Conservation (phyloP, 2,888 invertebrate genomes). For the Troilus luridus region DNA sequence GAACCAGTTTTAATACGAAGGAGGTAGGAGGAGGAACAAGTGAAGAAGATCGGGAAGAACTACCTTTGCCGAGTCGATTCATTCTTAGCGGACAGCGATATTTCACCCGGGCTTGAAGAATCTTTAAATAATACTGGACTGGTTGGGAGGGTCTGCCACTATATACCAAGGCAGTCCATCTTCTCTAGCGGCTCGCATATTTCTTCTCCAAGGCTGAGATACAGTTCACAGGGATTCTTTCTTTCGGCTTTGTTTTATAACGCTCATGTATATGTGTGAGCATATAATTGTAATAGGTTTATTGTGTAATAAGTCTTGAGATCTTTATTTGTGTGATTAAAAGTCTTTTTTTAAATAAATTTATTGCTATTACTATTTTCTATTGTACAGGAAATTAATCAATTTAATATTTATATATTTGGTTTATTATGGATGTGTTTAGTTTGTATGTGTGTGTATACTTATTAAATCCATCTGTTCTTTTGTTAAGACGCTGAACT, state of each 20-base stretch:
- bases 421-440: no score
- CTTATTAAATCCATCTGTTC: no score
- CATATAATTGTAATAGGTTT: no score
- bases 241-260: neutral
- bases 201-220: neutral
- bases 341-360: no score
- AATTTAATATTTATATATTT: no score
- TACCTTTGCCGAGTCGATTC: neutral
- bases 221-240: neutral
- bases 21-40: neutral
- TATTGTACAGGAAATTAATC: no score
- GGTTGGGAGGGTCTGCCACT: neutral
- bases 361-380: no score
- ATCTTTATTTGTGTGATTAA: no score
- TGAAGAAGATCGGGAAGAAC: neutral
- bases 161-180: neutral
- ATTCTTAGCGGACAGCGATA: conserved; percentile 29
- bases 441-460: no score
- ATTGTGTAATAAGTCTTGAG: no score
- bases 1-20: neutral
- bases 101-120: neutral
- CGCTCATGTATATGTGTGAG: no score
- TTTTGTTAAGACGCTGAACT: no score
- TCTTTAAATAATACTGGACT: neutral
- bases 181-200: neutral